A percentile compares a stretch with the other conserved stretches of the same genome.
phyloP scores from a whole-genome alignment of 92 coral and sea anemone genomes.

The Epizoanthus ramosus region DNA sequence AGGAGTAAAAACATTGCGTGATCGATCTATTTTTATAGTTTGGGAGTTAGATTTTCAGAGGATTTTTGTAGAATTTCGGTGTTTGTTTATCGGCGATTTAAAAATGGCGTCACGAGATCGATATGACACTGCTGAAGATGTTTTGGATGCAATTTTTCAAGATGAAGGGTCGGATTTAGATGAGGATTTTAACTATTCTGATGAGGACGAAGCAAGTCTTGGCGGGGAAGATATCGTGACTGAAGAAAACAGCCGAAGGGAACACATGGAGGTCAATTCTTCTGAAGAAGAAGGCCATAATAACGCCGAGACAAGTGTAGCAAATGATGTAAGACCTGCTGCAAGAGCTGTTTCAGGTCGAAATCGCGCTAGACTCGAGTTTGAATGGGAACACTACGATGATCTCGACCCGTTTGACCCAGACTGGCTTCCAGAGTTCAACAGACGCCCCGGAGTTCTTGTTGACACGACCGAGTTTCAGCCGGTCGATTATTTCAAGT shows the following conservation, averaged over 20 bases:
- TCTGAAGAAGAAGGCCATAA: conserved; percentile 1
- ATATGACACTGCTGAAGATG: conserved; percentile 36
- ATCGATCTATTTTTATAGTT: conserved; percentile 25
- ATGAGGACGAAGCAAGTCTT: conserved; percentile 20
- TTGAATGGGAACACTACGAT: conserved; percentile 49
- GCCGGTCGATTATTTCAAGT: conserved; percentile 54
- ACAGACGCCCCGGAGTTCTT: conserved; percentile 43
- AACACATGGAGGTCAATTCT: conserved; percentile 23
- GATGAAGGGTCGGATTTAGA: conserved; percentile 17
- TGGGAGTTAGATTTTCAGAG: conserved; percentile 3
- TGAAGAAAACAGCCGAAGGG: conserved; percentile 11
- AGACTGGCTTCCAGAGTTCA: conserved; percentile 54
- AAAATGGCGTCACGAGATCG: conserved; percentile 33
- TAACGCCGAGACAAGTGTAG: not conserved
- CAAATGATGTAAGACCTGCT: conserved; percentile 24
- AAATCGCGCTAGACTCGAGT: conserved; percentile 14
- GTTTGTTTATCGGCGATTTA: conserved; percentile 41
- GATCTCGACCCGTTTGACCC: conserved; percentile 57
- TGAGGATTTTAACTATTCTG: conserved; percentile 19
- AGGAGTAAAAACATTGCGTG: too few species aligned
- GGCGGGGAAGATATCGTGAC: conserved; percentile 19
- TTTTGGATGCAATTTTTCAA: conserved; percentile 37
- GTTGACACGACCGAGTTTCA: conserved; percentile 47
- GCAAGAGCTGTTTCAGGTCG: conserved; percentile 23
- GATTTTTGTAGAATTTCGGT: conserved; percentile 27